Conservation (phyloP, 2,113 vertebrate genomes). For the Psammodynastes pulverulentus region DNA sequence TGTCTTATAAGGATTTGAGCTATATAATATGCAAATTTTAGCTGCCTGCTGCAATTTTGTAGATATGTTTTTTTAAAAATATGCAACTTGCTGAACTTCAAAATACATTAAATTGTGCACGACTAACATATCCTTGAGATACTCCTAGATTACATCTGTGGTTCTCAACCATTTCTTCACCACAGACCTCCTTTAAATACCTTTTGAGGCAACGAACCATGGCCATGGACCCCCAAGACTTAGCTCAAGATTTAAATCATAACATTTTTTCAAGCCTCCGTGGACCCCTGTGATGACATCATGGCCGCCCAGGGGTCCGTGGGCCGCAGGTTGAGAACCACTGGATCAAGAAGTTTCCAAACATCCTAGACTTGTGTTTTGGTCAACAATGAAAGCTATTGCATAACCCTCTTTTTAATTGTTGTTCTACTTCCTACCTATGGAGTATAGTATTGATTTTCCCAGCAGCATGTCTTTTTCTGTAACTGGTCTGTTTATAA, state of each 20-base stretch:
- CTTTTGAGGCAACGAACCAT: background rate
- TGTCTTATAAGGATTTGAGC: too few species aligned
- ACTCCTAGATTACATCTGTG: background rate
- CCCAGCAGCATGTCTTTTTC: background rate
- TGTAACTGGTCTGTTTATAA: background rate
- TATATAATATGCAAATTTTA: background rate
- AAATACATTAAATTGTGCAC: background rate
- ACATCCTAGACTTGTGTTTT: background rate
- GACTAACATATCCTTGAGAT: background rate
- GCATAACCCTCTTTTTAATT: background rate
- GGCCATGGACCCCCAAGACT: background rate
- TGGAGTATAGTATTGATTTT: slow-evolving; percentile 56
- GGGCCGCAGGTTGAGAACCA: background rate
- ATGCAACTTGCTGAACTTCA: background rate
- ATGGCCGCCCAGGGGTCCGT: background rate
- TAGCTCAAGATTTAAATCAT: background rate
- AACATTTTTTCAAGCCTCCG: background rate
- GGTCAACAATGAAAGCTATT: background rate
- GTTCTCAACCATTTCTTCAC: background rate
- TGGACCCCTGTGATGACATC: too few species aligned
- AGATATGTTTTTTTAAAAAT: background rate
- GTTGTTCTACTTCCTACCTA: background rate
- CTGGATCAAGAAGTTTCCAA: background rate
- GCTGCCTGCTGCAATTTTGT: background rate
- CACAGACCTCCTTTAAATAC: background rate